Conservation (phyloP, 2,797 vertebrate genomes). For the Salarias fasciatus region DNA sequence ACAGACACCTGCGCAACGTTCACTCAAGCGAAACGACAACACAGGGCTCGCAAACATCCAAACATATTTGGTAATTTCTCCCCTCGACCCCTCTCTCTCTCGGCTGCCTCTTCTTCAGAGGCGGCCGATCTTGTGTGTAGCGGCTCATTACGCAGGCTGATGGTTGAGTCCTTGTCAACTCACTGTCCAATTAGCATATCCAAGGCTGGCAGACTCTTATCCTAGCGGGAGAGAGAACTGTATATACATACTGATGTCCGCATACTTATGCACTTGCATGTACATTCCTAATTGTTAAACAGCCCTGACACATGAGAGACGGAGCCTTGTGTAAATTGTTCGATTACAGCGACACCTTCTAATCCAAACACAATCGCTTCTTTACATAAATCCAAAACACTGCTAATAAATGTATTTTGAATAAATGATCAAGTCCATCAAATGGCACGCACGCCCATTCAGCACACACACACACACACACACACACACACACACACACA, state of each 20-base stretch:
- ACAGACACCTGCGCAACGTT: conserved; percentile 27
- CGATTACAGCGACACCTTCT: conserved; percentile 15
- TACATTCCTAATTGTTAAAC: conserved; percentile 64
- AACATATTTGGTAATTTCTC: conserved; percentile 49
- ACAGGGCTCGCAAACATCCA: conserved; percentile 42
- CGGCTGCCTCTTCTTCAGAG: conserved; percentile 45
- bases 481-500: conserved; percentile 3
- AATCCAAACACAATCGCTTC: conserved; percentile 7
- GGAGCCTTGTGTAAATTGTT: conserved; percentile 29
- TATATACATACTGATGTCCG: conserved; percentile 74
- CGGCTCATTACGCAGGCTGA: conserved; percentile 76
- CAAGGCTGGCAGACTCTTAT: conserved; percentile 66
- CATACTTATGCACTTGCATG: conserved; percentile 66
- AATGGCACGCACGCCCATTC: conserved; percentile 8
- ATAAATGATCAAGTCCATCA: conserved; percentile 13
- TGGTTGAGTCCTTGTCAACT: conserved; percentile 81
- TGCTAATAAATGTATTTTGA: conserved; percentile 19
- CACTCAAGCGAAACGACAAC: conserved; percentile 31
- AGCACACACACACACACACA: conserved; percentile 8
- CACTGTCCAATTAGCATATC: conserved; percentile 81
- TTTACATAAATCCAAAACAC: conserved; percentile 10
- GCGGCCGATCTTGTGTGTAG: conserved; percentile 56
- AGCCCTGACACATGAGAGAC: conserved; percentile 38
- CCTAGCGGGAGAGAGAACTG: conserved; percentile 52
- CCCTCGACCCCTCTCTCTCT: conserved; percentile 19